Percentiles rank a stretch among this genome's conserved stretches.
Conservation (phyloP, 2,797 vertebrate species). For the Enteromius viviparus region DNA sequence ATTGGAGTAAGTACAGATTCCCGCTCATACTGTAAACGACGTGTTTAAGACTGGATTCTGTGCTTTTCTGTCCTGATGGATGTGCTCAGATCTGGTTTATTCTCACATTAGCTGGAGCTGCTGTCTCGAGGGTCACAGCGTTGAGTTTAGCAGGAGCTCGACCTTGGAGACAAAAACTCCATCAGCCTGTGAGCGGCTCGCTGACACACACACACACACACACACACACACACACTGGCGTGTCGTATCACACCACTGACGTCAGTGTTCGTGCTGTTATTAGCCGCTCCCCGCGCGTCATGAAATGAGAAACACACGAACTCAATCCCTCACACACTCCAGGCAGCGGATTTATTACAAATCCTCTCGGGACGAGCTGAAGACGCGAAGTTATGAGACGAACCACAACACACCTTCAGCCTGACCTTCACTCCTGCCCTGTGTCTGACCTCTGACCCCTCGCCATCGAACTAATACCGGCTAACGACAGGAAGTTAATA, state of each 20-base stretch:
- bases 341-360: conserved; percentile 2
- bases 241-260: conserved; percentile 12
- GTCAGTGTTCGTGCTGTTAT: conserved; percentile 21
- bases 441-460: background rate
- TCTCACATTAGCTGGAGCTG: background rate
- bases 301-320: conserved; percentile 11
- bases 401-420: background rate
- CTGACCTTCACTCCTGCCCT: background rate
- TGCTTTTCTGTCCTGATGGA: background rate
- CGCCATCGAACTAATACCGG: no score
- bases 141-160: conserved; percentile 32
- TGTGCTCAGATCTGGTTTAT: background rate
- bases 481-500: background rate
- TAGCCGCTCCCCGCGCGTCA: conserved; percentile 3
- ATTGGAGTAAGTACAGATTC: background rate
- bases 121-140: conserved; percentile 5
- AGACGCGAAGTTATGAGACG: background rate
- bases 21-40: background rate
- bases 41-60: background rate
- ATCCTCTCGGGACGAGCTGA: conserved; percentile 16
- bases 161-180: conserved; percentile 54
- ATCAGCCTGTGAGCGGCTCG: conserved; percentile 23
- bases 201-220: background rate
- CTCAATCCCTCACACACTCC: conserved; percentile 4
- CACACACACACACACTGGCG: background rate